Base-by-base conservation (phyloP, 2,113 vertebrate genomes). In the Plecturocebus donacophilus region DNA sequence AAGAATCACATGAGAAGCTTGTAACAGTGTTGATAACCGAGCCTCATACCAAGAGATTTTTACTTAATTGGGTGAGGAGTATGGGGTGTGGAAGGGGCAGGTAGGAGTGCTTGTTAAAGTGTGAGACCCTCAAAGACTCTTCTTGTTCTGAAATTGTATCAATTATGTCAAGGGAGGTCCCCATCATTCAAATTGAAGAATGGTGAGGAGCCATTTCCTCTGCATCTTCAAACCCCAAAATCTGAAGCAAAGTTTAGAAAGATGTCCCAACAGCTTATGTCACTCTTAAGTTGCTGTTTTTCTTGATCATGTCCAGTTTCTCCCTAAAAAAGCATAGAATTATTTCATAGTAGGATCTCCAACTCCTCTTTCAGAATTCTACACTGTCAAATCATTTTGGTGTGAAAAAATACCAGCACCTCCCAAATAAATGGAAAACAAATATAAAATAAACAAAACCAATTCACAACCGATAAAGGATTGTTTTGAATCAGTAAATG, bases 351-450 rank as follows among this genome's bases (percentile, higher is more conserved):
- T 85, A 93, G 0, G 4, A 95, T 25, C 89, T 77, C 85, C 85
- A 71, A 91, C 58, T 80, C 80, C 23, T 71, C 7, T 56, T 92
- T 93, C 77, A 91, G 86, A 95, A 82, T 93, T 87, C 75, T 87
- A 92, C 35, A 56, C 27, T 83, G 19, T 70, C 52, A 86, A 56
- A 66, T 79, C 47, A 70, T 56, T 90, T 73, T 81, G 49, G 32
- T 75, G 32, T 83, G 82, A 96, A 94, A 90, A 38, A 85, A 73
- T 71, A n/a, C 6, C 35, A 89, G 27, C 42, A 92, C 1, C 79
- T 87, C 70, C 38, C 87, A 93, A 91, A 79, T 61, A 95, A 95
- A 64, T 17, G 12, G n/a, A 93, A 96, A 95, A 49, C 42, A 79
- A 58, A 47, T 79, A 7, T 19, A 84, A 91, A 35, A 77, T 81